A percentile compares a stretch with the other conserved stretches of the same genome.
These are phyloP conservation scores for Corapipo altera DNA, from an alignment of 2,113 vertebrate genomes.

Conservation along the genomic window DNA sequence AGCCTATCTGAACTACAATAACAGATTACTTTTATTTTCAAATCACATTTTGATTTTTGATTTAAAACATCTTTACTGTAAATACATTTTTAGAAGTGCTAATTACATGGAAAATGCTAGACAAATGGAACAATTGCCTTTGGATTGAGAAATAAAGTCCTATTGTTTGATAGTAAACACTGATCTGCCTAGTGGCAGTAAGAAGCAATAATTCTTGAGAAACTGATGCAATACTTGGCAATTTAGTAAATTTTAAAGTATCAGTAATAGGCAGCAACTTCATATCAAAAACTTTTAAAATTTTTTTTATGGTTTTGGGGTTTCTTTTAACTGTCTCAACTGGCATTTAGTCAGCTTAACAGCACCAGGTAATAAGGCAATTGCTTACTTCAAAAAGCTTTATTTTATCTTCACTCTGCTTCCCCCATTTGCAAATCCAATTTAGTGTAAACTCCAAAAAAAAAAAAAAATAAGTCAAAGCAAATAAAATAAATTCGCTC, in stretches of 20 bases:
- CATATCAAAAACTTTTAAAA: not conserved
- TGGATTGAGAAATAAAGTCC: not conserved
- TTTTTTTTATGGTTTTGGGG: accelerated
- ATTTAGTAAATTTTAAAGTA: not conserved
- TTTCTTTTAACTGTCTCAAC: not conserved
- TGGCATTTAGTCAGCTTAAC: not conserved
- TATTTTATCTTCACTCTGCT: not conserved
- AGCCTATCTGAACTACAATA: not conserved
- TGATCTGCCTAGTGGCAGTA: not conserved
- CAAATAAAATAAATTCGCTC: not conserved
- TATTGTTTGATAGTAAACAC: not conserved
- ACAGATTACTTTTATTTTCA: not conserved
- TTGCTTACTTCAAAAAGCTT: not conserved
- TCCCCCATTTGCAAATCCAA: not conserved
- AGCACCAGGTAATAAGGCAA: not conserved
- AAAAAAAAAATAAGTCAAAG: not conserved
- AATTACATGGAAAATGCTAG: not conserved
- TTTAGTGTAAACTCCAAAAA: not conserved
- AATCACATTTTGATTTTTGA: not conserved
- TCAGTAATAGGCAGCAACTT: not conserved
- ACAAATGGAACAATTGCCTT: not conserved
- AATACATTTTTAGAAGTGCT: not conserved
- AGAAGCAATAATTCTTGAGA: not conserved
- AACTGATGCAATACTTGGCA: not conserved
- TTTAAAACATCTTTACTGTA: not conserved